These are phyloP conservation scores for Drosophila kuntzei DNA, from an alignment of 2,888 invertebrate genomes.

Conservation along the genomic window DNA sequence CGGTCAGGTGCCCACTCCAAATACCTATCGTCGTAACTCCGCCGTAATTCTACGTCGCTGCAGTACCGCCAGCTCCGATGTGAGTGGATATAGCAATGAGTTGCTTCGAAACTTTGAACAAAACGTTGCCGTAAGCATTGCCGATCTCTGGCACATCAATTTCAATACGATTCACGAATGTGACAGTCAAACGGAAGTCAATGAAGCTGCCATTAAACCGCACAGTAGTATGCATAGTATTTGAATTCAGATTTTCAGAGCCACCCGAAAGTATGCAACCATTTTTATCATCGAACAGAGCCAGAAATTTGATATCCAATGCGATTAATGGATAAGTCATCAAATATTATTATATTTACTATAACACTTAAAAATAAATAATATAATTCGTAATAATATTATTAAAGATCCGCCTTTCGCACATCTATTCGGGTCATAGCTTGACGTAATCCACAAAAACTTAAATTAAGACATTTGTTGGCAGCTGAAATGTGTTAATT, in stretches of 20 bases:
- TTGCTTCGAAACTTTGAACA: slow-evolving; percentile 59
- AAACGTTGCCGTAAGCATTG: slow-evolving; percentile 76
- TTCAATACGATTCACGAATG: slow-evolving; percentile 63
- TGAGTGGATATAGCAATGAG: slow-evolving; percentile 60
- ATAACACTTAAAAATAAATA: not conserved
- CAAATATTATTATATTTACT: slow-evolving; percentile 12
- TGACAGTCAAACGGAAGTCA: slow-evolving; percentile 36
- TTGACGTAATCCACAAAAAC: slow-evolving; percentile 20
- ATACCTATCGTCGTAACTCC: slow-evolving; percentile 79
- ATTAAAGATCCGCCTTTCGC: slow-evolving; percentile 13
- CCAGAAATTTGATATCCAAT: slow-evolving; percentile 6
- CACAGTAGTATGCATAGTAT: slow-evolving; percentile 59
- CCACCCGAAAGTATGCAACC: slow-evolving; percentile 54
- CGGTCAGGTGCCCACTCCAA: slow-evolving; percentile 79
- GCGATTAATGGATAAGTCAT: slow-evolving; percentile 16
- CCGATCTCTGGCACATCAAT: slow-evolving; percentile 80
- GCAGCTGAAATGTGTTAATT: slow-evolving; percentile 30
- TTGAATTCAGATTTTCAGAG: slow-evolving; percentile 19
- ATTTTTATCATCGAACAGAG: not conserved
- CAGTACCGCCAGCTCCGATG: slow-evolving; percentile 72
- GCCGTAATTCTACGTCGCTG: slow-evolving; percentile 73
- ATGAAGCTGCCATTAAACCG: slow-evolving; percentile 30
- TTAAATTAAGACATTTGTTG: slow-evolving; percentile 5
- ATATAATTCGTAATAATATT: slow-evolving; percentile 5
- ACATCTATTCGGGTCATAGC: slow-evolving; percentile 18